phyloP scores from a whole-genome alignment of 2,888 invertebrate genomes.

The Tachina grossa region DNA sequence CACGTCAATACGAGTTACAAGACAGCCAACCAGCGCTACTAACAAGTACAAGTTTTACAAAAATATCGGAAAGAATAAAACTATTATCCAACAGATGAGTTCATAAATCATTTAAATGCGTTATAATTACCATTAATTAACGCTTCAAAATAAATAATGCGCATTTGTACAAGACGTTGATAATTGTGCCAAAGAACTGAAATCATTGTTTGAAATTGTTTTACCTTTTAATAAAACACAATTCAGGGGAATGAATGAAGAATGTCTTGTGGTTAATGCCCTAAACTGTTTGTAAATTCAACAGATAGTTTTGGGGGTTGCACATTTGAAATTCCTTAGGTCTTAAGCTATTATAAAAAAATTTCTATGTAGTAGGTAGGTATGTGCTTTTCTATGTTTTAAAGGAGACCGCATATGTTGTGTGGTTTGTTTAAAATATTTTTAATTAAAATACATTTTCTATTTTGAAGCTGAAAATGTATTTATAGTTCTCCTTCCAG shows the following conservation, averaged over 20 bases:
- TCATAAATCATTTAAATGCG: conserved; percentile 73
- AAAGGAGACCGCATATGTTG: conserved; percentile 33
- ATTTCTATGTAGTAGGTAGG: too few relatives aligned
- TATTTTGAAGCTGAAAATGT: too few relatives aligned
- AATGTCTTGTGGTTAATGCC: conserved; percentile 29
- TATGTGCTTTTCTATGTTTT: neutral
- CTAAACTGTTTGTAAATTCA: neutral
- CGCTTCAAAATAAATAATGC: conserved; percentile 45
- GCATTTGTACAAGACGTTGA: conserved; percentile 13
- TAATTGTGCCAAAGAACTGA: conserved; percentile 7
- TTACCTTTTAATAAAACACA: conserved; percentile 43
- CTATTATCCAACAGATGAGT: conserved; percentile 64
- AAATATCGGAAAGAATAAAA: conserved; percentile 11
- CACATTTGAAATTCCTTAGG: conserved; percentile 4
- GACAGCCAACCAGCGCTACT: neutral
- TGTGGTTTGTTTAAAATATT: neutral
- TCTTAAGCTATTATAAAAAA: conserved; percentile 1
- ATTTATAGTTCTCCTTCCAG: too few relatives aligned
- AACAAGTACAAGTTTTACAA: conserved; percentile 12
- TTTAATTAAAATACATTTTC: neutral
- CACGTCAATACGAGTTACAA: neutral
- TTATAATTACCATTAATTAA: conserved; percentile 71
- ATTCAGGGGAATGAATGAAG: conserved; percentile 24
- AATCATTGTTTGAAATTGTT: conserved; percentile 39
- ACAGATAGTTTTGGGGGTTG: conserved; percentile 30